Percentiles rank a stretch among this genome's conserved stretches.
Evolutionary conservation across 2,888 invertebrate species (phyloP).

Genomic region (Drosophila lutescens): DNA sequence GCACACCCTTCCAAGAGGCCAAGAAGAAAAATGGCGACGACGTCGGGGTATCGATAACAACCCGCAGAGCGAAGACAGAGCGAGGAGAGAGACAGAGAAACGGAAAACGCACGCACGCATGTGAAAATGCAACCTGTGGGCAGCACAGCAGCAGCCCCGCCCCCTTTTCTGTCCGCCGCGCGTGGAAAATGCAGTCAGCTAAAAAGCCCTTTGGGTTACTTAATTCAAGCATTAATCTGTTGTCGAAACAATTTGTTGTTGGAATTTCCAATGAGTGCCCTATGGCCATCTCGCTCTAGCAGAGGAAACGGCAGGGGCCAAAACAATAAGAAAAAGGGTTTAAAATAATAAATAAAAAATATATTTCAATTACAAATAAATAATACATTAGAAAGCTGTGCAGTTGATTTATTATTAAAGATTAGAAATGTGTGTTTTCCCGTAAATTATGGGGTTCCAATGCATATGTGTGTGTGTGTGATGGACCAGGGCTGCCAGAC

Average conservation of each 20-base stretch:
- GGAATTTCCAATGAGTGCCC: conserved; percentile 65
- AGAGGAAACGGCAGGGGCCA: conserved; percentile 53
- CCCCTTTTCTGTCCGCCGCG: conserved; percentile 2
- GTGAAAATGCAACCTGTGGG: conserved; percentile 65
- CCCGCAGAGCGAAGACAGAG: conserved; percentile 12
- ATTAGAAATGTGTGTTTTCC: conserved; percentile 11
- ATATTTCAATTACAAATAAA: background rate
- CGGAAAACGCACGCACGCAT: conserved; percentile 53
- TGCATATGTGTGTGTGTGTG: conserved; percentile 16
- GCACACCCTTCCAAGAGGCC: conserved; percentile 59
- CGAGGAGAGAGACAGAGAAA: conserved; percentile 21
- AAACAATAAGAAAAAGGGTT: conserved; percentile 40
- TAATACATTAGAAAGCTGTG: background rate
- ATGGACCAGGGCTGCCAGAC: conserved; percentile 30
- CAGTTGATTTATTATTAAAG: conserved; percentile 1
- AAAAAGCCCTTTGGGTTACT: conserved; percentile 10
- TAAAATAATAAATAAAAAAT: background rate
- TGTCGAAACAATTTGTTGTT: conserved; percentile 68
- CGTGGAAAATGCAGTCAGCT: conserved; percentile 35
- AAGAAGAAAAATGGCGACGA: conserved; percentile 81
- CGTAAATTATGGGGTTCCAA: background rate
- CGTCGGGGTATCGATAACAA: conserved; percentile 72
- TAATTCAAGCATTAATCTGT: conserved; percentile 33
- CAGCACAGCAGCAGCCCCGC: conserved; percentile 23
- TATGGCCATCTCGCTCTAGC: conserved; percentile 59